phyloP scores from a whole-genome alignment of 2,888 invertebrate species.

The Achlya flavicornis region DNA sequence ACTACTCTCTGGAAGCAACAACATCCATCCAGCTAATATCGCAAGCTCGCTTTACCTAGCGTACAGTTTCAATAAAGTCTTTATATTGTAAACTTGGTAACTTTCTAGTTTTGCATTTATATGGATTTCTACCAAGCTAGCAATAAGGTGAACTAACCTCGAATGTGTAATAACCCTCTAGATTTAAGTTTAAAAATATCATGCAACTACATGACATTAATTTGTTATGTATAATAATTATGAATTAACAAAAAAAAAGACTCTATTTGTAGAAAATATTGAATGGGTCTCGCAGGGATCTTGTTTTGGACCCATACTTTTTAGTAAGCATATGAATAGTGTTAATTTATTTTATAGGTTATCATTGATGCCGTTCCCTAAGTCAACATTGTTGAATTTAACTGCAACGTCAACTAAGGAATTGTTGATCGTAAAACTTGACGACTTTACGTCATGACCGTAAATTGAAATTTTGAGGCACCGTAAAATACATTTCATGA shows the following conservation, averaged over 20 bases:
- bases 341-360: background rate
- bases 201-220: background rate
- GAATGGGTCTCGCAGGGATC: background rate
- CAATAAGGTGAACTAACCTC: background rate
- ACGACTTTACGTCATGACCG: constrained; percentile 31
- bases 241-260: too few species aligned
- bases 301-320: background rate
- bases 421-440: constrained; percentile 39
- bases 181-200: background rate
- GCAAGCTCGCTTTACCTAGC: background rate
- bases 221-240: too few species aligned
- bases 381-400: constrained; percentile 28
- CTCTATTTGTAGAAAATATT: too few species aligned
- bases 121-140: constrained; percentile 9
- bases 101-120: constrained; percentile 7
- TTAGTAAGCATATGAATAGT: background rate
- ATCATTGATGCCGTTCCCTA: background rate
- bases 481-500: constrained; percentile 33
- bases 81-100: background rate
- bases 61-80: constrained; percentile 11
- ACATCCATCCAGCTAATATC: constrained; percentile 8
- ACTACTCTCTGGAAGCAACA: constrained; percentile 8
- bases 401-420: constrained; percentile 35
- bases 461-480: constrained; percentile 47
- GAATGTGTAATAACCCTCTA: background rate